Base-by-base conservation (phyloP, 1,140 invertebrate species). In the Aculops lycopersici region DNA sequence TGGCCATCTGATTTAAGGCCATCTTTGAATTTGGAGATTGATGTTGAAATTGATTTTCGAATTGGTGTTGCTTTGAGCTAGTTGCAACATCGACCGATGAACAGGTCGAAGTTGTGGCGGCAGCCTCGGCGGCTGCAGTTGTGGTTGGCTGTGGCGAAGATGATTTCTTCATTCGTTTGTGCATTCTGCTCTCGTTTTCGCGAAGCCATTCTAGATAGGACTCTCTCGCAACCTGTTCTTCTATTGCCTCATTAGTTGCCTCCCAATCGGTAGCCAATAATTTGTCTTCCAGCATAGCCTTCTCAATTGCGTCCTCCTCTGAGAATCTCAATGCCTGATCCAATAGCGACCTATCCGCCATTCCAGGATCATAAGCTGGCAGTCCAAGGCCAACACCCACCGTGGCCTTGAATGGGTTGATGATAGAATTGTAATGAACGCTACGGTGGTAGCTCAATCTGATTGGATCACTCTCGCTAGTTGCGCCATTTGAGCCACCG, bases 241-340 rank as follows among this genome's bases (percentile, higher is more conserved):
- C 74, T 41, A 88, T 75, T 19, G 74, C 74, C 56, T 86, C 77
- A 54, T 80, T 79, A 1, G 81, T 88, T 13, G 78, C 72, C 56
- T 88, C 78, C 75, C 77, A 84, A 55, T 88, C 80, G 35, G 78
- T 81, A 36, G 78, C 78, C 53, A 71, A 67, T 19, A 88, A 55
- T 56, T 86, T 88, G 54, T 88, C 81, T 55, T 84, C 74, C 39
- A 88, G 59, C 80, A 88, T 88, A 2, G 78, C 72, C 62, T 76
- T 71, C 60, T 86, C 80, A 47, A 86, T 71, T 46, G 80, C 69
- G 45, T 72, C 60, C 42, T 81, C 68, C 58, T 88, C 80, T 47
- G 76, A 83, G 48, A 73, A 66, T 47, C 68, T 61, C 17, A 72
- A 64, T 4, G 76, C 79, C 52, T 84, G 75, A 36, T 67, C 67